Evolutionary conservation across 1,140 invertebrate species (phyloP).

Genomic region (Luehdorfia chinensis): DNA sequence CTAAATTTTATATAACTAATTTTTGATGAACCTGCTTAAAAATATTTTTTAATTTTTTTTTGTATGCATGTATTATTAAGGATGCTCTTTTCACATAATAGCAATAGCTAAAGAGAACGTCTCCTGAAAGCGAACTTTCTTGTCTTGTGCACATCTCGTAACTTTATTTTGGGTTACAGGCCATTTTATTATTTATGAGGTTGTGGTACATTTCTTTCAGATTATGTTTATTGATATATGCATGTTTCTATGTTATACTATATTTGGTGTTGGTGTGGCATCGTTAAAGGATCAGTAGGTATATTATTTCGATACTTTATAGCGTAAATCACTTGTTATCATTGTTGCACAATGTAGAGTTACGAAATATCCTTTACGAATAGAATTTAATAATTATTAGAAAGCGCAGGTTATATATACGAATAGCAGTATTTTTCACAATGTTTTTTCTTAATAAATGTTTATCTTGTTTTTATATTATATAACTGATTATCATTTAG

Average conservation of each 20-base stretch:
- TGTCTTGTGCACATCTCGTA: slow-evolving; percentile 64
- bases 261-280: slow-evolving; percentile 70
- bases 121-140: slow-evolving; percentile 31
- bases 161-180: slow-evolving; percentile 47
- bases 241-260: slow-evolving; percentile 25
- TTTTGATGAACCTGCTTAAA: too few relatives aligned
- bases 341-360: slow-evolving; percentile 5
- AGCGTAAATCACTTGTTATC: too few relatives aligned
- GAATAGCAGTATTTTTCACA: too few relatives aligned
- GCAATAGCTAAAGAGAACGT: too few relatives aligned
- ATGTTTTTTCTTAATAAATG: too few relatives aligned
- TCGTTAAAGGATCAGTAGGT: slow-evolving; percentile 36
- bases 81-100: too few relatives aligned
- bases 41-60: too few relatives aligned
- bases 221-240: slow-evolving; percentile 12
- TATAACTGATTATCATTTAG: neutral
- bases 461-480: neutral
- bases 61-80: too few relatives aligned
- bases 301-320: slow-evolving; percentile 2
- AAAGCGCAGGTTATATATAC: too few relatives aligned
- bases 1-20: too few relatives aligned
- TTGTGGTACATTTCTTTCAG: slow-evolving; percentile 38
- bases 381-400: neutral
- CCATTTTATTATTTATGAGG: slow-evolving; percentile 30
- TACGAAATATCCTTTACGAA: slow-evolving; percentile 16